Evolutionary conservation across 2,888 invertebrate genomes (phyloP).

Genomic region (Philaethria dido): DNA sequence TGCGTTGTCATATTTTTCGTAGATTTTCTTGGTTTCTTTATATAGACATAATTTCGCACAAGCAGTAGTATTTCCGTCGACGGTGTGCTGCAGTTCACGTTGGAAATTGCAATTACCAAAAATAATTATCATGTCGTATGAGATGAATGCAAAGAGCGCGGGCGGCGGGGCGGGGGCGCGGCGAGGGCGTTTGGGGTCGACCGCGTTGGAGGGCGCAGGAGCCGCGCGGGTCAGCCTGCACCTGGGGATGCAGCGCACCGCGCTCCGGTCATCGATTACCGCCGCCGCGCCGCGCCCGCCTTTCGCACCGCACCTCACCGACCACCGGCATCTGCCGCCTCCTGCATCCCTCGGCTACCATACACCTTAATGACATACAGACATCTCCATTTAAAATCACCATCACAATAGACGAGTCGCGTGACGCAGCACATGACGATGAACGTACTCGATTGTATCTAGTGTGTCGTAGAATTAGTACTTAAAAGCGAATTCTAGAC

Average conservation of each 20-base stretch:
- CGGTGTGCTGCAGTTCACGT: not conserved
- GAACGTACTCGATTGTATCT: no score
- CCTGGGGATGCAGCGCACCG: conserved; percentile 46
- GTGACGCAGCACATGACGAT: no score
- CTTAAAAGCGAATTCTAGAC: not conserved
- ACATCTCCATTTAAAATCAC: not conserved
- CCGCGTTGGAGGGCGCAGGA: conserved; percentile 47
- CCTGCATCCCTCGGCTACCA: not conserved
- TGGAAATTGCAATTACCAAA: conserved; percentile 17
- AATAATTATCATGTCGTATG: conserved; percentile 19
- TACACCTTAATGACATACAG: not conserved
- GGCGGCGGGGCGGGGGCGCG: conserved; percentile 44
- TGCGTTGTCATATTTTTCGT: no score
- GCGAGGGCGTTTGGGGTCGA: conserved; percentile 49
- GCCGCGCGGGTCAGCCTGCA: conserved; percentile 40
- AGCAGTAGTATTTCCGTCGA: no score
- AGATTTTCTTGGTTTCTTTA: no score
- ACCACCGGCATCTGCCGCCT: no score
- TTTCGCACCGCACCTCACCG: conserved; percentile 21
- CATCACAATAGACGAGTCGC: no score
- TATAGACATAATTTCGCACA: no score
- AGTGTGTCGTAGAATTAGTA: no score
- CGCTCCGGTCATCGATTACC: conserved; percentile 45
- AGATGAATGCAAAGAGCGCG: conserved; percentile 31
- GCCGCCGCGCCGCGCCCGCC: conserved; percentile 33